phyloP scores from a whole-genome alignment of 2,797 vertebrate species.

The Acanthornis magna region DNA sequence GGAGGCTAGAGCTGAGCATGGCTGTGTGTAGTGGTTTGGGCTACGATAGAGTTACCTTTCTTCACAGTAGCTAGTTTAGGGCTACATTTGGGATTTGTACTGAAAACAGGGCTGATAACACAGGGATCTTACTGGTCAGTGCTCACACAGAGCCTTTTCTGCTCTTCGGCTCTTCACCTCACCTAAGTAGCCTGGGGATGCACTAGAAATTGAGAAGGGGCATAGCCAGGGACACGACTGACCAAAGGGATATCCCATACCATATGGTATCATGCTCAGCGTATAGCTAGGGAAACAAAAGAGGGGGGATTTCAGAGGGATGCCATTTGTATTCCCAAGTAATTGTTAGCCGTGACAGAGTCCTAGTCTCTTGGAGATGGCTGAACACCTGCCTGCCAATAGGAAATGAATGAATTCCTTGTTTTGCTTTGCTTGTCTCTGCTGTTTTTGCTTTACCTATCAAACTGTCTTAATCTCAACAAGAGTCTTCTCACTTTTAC shows the following conservation, averaged over 20 bases:
- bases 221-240: neutral
- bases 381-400: neutral
- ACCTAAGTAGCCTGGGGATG: accelerated
- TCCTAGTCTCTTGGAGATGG: neutral
- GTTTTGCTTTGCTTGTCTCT: neutral
- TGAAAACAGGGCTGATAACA: neutral
- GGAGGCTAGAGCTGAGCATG: neutral
- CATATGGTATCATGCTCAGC: accelerated
- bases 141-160: neutral
- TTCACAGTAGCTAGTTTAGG: neutral
- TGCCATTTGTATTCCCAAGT: neutral
- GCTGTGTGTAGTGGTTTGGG: neutral
- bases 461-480: neutral
- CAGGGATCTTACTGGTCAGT: neutral
- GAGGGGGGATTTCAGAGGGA: neutral
- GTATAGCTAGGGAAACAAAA: neutral
- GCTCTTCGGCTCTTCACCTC: neutral
- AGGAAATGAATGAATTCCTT: neutral
- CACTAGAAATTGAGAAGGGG: neutral
- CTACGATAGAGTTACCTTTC: neutral
- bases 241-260: neutral
- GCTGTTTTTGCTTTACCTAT: neutral
- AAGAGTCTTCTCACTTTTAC: neutral
- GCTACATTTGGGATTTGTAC: neutral
- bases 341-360: accelerated